Base-by-base conservation (phyloP, 2,888 invertebrate species). In the Galerucella pusilla region DNA sequence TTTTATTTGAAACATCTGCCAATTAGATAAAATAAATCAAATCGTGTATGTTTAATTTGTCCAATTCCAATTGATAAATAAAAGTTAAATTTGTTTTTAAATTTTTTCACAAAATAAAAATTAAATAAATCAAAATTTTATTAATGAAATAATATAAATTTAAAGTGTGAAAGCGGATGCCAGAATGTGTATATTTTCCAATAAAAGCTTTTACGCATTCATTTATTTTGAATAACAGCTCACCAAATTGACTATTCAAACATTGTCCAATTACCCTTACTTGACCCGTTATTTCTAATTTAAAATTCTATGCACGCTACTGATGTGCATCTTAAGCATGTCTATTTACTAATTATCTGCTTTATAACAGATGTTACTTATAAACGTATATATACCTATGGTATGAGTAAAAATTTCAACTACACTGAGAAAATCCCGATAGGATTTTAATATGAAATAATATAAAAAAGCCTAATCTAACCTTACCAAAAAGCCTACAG, bases 331-430 rank as follows among this genome's bases (percentile, higher is more conserved):
- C 67, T 75, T 73, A 70, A 72, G 68, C 68, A 71, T 68, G 68
- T 49, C 71, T 67, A 74, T 74, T 77, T 74, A 75, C 65, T 73
- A 73, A 75, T 77, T 77, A 71, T 70, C 73, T 72, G 64, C 63
- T 69, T 72, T 67, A 72, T 60, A 45, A 60, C 60, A 68, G 60
- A 68, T 42, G 60, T 35, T 60, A 59, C 46, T 68, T 46, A 68
- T 46, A 68, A 68, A 68, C 64, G 20, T 45, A 65, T n/a, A n/a
- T n/a, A n/a, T n/a, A n/a, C 20, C 16, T 46, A 45, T 65, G 16
- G 46, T 65, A 65, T 65, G n/a, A 46, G 64, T 46, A 45, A 20
- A 46, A 46, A 65, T 65, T 65, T 65, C 16, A 45, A 46, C 45
- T 65, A 65, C 64, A 46, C 45, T 65, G 61, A 61, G 61, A 61